Conservation (phyloP, 2,797 vertebrate genomes). For the Coregonus ussuriensis region DNA sequence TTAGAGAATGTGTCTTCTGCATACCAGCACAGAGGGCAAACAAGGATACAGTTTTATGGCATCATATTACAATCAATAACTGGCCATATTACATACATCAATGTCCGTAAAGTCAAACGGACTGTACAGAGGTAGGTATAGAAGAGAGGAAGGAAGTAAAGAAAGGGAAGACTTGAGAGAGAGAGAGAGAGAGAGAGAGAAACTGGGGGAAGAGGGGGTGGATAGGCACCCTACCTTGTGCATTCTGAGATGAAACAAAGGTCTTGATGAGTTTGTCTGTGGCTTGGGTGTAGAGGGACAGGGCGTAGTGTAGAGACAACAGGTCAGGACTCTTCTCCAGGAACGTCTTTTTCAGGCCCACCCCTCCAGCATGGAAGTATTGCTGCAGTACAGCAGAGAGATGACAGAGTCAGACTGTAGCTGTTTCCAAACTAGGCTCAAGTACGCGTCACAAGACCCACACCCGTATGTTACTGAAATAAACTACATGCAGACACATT, state of each 20-base stretch:
- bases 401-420: neutral
- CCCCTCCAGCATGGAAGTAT: constrained; percentile 98
- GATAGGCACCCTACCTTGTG: constrained; percentile 84
- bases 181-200: neutral
- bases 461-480: neutral
- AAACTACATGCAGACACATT: neutral
- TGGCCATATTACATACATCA: neutral
- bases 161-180: neutral
- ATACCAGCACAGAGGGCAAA: neutral
- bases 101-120: neutral
- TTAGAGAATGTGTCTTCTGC: constrained; percentile 3
- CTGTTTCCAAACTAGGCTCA: neutral
- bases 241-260: constrained; percentile 93
- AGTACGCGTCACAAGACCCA: neutral
- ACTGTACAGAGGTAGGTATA: too few species aligned
- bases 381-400: constrained; percentile 72
- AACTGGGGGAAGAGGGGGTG: neutral
- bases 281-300: constrained; percentile 98
- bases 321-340: constrained; percentile 97
- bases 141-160: neutral
- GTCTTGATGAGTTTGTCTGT: constrained; percentile 98
- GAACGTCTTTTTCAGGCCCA: constrained; percentile 97
- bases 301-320: constrained; percentile 91
- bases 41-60: neutral
- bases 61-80: neutral